Conservation (phyloP, 64 coral and sea anemone species). For the Dendronephthya gigantea region DNA sequence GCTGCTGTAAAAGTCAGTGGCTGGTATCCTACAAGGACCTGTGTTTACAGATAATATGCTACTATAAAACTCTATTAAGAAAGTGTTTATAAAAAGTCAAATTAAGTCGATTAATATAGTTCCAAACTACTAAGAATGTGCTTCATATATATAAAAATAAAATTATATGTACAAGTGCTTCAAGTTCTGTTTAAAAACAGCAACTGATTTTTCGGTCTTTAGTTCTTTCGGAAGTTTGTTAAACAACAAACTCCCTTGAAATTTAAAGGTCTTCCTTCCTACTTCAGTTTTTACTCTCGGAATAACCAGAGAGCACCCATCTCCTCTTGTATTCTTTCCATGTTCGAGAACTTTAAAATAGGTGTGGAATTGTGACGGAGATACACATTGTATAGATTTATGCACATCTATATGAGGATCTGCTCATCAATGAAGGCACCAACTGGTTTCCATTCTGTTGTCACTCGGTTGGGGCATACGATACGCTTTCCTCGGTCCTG, state of each 20-base stretch:
- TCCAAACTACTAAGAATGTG: too few relatives aligned
- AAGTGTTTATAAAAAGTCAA: background rate
- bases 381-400: background rate
- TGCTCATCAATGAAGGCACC: background rate
- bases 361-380: background rate
- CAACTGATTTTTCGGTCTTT: background rate
- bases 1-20: background rate
- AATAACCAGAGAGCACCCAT: background rate
- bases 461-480: background rate
- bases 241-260: slow-evolving; percentile 9
- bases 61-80: too few relatives aligned
- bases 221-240: background rate
- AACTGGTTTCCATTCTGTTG: background rate
- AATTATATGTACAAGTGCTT: background rate
- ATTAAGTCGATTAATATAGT: background rate
- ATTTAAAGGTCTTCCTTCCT: slow-evolving; percentile 15
- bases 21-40: slow-evolving; percentile 18
- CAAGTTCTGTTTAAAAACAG: background rate
- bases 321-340: background rate
- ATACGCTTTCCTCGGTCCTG: slow-evolving; percentile 12
- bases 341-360: background rate
- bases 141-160: background rate
- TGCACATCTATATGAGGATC: too few relatives aligned
- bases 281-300: background rate
- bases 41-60: background rate